Base-by-base conservation (phyloP, 2,797 vertebrate genomes). In the Rhinogobio ventralis region DNA sequence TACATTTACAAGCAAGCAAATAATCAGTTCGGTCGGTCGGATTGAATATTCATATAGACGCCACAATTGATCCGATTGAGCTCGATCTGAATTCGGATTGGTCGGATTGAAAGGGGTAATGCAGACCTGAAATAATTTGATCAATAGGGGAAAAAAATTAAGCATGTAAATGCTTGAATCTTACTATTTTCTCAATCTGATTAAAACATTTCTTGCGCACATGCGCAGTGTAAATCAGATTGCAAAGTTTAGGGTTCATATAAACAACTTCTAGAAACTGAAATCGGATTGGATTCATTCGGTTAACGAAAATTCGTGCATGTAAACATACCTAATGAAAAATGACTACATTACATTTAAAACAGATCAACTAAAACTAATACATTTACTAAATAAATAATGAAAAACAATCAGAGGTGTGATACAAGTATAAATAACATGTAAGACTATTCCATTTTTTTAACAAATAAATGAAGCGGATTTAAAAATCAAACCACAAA, bases 401-500 rank as follows among this genome's bases (percentile, higher is more conserved):
- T 6, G 7, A 20, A 15, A n/a, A 57, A 45, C 15, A n/a, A 9
- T 5, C 7, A 62, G 1, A 13, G 30, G 15, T 25, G 51, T 28
- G 39, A 36, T 53, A 25, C 7, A 57, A n/a, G 39, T 45, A 19
- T 42, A 2, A 71, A 7, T 23, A 7, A n/a, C n/a, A 42, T 0
- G 10, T 5, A 14, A 28, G 36, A 39, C 39, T 1, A 45, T 68
- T 28, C 0, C 1, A 36, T 25, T 42, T 14, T 25, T 23, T 20
- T 19, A 20, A 68, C 3, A 57, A 45, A 72, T 20, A 9, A 57
- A 15, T 15, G 4, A n/a, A 20, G 2, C 30, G 3, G 25, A 62
- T 82, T 72, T 30, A 81, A 81, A 81, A 81, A 42, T 19, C 46
- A 67, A 66, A 51, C 11, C 42, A 39, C 28, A n/a, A 23, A 33